Evolutionary conservation across 1,140 invertebrate genomes (phyloP), one percentile per base, ranked within the genome.

Genomic region (Plectrocnemia conspersa): DNA sequence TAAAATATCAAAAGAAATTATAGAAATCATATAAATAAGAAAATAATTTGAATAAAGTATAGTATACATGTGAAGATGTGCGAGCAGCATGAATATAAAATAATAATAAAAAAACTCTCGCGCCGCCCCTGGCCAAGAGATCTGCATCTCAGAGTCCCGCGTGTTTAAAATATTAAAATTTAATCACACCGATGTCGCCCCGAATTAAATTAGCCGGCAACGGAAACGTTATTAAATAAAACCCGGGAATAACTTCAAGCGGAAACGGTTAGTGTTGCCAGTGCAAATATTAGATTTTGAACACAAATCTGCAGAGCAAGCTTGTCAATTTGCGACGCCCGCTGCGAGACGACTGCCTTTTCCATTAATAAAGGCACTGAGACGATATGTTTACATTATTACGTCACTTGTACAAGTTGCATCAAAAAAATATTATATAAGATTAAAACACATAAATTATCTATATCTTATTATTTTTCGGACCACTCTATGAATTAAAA

Each of bases 161-260:
- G 53, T 45, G 55, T 46, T 61, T 61, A 61, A 61, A 61, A 61
- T 61, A 61, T 61, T 61, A 61, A 61, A 61, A 61, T 61, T 61
- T 61, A 61, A 61, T 61, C 59, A 57, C 59, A 47, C 36, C 54
- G 54, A 57, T 61, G 59, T 61, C 59, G 59, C 54, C 44, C 54
- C 29, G 59, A 61, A 61, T 61, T 46, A 57, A 61, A 61, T 61
- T 61, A 61, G 59, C 47, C 50, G 29, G 23, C 41, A 55, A 52
- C 57, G 45, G 56, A 54, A 54, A 36, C 47, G 27, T 59, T 59
- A 59, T 59, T 59, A 50, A 55, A 59, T 59, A 55, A 59, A 59
- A 59, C 52, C 57, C 32, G 23, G 48, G 56, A 45, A 58, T 48
- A 25, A 46, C 27, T 46, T 45, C 42, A 24, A 25, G 33, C 38